Percentiles rank a stretch among this genome's conserved stretches.
Conservation (phyloP, 2,888 invertebrate genomes). For the Drosophila hamatofila region DNA sequence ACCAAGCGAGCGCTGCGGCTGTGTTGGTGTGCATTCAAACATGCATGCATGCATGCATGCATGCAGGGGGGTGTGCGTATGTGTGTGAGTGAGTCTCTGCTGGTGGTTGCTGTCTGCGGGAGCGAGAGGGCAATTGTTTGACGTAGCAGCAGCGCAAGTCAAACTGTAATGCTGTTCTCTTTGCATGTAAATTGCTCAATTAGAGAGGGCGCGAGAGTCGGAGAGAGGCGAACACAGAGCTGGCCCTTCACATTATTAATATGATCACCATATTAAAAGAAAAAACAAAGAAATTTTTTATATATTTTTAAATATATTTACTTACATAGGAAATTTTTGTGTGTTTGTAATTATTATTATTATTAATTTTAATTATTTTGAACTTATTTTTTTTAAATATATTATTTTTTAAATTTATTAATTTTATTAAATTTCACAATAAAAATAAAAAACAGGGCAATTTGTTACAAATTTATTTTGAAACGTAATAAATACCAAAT, state of each 20-base stretch:
- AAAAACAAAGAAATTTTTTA: not conserved
- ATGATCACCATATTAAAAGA: not conserved
- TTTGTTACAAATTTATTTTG: too few species aligned
- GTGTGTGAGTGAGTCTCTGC: slow-evolving; percentile 22
- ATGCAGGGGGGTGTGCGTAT: not conserved
- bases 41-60: slow-evolving; percentile 4
- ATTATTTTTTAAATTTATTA: too few species aligned
- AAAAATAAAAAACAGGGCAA: not conserved
- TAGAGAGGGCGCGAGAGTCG: slow-evolving; percentile 9
- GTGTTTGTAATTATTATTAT: too few species aligned
- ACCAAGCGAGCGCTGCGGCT: slow-evolving; percentile 33
- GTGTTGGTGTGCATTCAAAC: slow-evolving; percentile 36
- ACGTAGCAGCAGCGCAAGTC: slow-evolving; percentile 9
- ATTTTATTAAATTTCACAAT: too few species aligned
- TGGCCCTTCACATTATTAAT: not conserved
- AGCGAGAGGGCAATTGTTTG: slow-evolving; percentile 49
- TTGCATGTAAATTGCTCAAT: slow-evolving; percentile 43
- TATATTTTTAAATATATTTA: not conserved
- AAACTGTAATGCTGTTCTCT: slow-evolving; percentile 40
- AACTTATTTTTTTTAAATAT: too few species aligned
- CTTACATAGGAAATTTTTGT: too few species aligned
- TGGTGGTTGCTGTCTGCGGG: slow-evolving; percentile 49
- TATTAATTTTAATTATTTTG: too few species aligned
- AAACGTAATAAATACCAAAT: not conserved
- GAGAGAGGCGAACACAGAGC: not conserved